Evolutionary conservation across 2,797 vertebrate genomes (phyloP), one percentile per base, ranked within the genome.

Genomic region (Hydrophis major): DNA sequence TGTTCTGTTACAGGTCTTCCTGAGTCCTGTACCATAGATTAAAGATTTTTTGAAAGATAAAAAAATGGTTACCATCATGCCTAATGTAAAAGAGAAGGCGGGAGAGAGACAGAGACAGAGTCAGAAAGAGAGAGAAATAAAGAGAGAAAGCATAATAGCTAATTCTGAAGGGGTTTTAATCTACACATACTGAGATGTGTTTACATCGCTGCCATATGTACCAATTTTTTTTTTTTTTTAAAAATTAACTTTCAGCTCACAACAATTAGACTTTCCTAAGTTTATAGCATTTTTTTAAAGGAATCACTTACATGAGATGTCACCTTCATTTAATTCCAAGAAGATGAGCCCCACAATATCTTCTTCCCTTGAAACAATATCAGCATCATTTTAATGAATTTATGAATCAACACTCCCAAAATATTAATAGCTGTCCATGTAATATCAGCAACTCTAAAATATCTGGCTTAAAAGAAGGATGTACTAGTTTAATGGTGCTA

Each of bases 1-100:
- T 98, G 98, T 98, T 98, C 98, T 97, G 97, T 97, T 97, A 97
- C 97, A 98, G 98, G 97, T 97, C 97, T 98, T 98, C 96, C 97
- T 98, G 98, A 97, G 98, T 97, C 97, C 97, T 97, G 97, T 97
- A 97, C 97, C 97, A 98, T 7, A 98, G 98, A 98, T 98, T 98
- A 98, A 98, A 98, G 97, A 98, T 98, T 96, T 96, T 95, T 96
- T 96, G 94, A 94, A 94, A 97, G 96, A 96, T 97, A 94, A 94
- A 96, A 60, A 98, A 98, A 96, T 96, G 96, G 97, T 98, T 98
- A 97, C 97, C 96, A 97, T 98, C 97, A 97, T 94, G 95, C 95
- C 96, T 95, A 94, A 97, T 95, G 96, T 96, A 96, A 92, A 95
- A 95, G 94, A 93, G 93, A 97, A 95, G 53, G 53, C 6, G 32